phyloP scores from a whole-genome alignment of 2,888 invertebrate species.

The Graphium colonna region DNA sequence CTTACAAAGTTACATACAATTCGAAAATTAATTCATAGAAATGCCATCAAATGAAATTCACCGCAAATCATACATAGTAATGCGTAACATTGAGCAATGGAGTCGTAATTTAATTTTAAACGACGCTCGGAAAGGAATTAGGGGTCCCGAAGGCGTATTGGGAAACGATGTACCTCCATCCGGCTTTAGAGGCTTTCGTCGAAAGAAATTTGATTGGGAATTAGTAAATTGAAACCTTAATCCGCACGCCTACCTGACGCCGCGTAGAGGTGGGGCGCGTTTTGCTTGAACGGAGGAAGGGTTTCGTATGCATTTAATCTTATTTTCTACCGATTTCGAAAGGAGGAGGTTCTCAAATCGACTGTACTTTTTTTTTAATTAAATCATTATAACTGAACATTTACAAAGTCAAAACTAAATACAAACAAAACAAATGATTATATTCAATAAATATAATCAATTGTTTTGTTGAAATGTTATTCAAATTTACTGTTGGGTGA shows the following conservation, averaged over 20 bases:
- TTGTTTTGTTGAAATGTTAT: too few species aligned
- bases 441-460: too few species aligned
- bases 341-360: background rate
- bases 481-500: too few species aligned
- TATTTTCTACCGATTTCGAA: too few species aligned
- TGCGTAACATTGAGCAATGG: conserved; percentile 1
- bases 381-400: too few species aligned
- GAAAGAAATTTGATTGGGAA: conserved; percentile 33
- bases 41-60: too few species aligned
- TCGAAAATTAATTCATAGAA: too few species aligned
- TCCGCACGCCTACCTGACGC: conserved; percentile 17
- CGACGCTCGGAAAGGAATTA: conserved; percentile 15
- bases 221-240: conserved; percentile 23
- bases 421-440: too few species aligned
- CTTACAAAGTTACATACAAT: too few species aligned
- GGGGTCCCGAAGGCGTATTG: conserved; percentile 10
- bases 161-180: background rate
- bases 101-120: conserved; percentile 14
- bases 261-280: background rate
- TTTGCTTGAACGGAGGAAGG: background rate
- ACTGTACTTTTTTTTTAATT: too few species aligned
- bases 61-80: too few species aligned
- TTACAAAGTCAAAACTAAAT: too few species aligned
- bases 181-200: conserved; percentile 38
- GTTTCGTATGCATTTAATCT: conserved; percentile 1